Conservation (phyloP, 2,113 vertebrate genomes). For the Microtus ochrogaster region DNA sequence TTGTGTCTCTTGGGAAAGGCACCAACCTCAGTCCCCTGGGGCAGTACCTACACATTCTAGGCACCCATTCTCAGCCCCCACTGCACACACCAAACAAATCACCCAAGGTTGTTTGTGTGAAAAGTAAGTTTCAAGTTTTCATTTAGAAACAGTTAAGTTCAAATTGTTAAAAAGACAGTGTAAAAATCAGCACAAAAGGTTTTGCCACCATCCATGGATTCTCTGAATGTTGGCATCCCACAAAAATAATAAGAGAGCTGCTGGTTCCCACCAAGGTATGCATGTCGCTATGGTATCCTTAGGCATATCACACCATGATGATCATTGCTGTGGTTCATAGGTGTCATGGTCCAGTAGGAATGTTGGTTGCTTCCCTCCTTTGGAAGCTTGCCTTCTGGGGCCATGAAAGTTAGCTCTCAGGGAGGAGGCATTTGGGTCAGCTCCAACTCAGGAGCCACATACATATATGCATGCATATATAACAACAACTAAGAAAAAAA, state of each 20-base stretch:
- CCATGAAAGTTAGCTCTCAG: neutral
- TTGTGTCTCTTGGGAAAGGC: neutral
- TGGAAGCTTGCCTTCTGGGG: neutral
- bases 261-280: neutral
- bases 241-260: neutral
- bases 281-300: neutral
- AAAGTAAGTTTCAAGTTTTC: conserved; percentile 14
- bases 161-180: neutral
- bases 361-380: neutral
- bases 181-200: conserved; percentile 9
- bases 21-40: neutral
- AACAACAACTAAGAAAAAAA: neutral
- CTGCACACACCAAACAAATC: neutral
- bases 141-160: neutral
- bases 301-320: neutral
- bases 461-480: neutral
- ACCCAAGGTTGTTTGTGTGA: neutral
- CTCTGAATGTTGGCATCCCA: conserved; percentile 25
- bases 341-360: neutral
- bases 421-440: neutral
- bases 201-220: neutral
- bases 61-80: neutral
- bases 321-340: neutral
- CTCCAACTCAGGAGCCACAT: neutral
- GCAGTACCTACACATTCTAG: neutral